A percentile compares a stretch with the other conserved stretches of the same genome.
Conservation (phyloP, 2,888 invertebrate species). For the Drosophila merina region DNA sequence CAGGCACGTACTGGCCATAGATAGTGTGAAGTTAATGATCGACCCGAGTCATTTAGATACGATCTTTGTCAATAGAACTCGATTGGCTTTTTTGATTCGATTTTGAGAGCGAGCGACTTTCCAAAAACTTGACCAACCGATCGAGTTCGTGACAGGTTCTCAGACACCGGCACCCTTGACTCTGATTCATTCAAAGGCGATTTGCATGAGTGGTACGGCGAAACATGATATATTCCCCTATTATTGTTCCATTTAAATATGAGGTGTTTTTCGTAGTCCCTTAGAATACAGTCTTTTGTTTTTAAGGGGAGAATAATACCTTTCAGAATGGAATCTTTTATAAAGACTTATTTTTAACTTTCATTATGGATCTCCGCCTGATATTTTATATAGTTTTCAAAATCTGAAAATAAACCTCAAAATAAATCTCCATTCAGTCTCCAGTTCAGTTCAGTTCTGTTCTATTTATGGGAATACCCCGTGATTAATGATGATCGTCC, state of each 20-base stretch:
- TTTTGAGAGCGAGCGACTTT: conserved; percentile 6
- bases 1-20: conserved; percentile 36
- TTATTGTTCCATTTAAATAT: neutral
- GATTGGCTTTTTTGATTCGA: conserved; percentile 12
- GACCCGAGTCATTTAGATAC: conserved; percentile 39
- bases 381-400: no score
- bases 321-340: no score
- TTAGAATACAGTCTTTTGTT: neutral
- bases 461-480: conserved; percentile 32
- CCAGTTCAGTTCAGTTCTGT: neutral
- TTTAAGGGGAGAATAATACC: neutral
- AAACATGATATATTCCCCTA: conserved; percentile 10
- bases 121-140: conserved; percentile 20
- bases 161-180: conserved; percentile 29
- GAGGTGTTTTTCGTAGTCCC: neutral
- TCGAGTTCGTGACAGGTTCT: conserved; percentile 30
- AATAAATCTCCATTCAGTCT: conserved; percentile 22
- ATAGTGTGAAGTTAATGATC: conserved; percentile 42
- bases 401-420: neutral
- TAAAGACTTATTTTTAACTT: neutral
- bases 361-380: no score
- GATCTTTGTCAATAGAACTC: conserved; percentile 33
- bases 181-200: conserved; percentile 28
- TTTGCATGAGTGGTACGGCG: conserved; percentile 26
- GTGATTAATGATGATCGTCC: conserved; percentile 66